These are phyloP conservation scores for Gymnoscopelus braueri DNA, from an alignment of 2,797 vertebrate genomes.

Conservation along the genomic window DNA sequence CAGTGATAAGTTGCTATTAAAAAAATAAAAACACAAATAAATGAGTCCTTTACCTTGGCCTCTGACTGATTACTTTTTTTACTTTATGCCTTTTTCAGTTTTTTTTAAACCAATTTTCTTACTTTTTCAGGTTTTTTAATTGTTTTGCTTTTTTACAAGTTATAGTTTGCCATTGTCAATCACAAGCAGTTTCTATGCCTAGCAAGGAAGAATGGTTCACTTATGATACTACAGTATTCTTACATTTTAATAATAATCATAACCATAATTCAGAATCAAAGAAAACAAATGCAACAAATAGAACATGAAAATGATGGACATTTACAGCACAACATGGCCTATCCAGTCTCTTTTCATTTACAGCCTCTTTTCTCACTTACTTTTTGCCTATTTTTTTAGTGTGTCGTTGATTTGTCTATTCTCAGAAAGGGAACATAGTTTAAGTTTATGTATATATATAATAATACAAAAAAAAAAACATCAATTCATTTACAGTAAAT, in stretches of 20 bases:
- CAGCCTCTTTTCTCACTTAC: conserved; percentile 51
- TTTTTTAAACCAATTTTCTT: conserved; percentile 38
- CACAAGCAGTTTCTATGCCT: conserved; percentile 83
- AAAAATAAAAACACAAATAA: conserved; percentile 82
- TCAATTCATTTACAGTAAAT: conserved; percentile 5
- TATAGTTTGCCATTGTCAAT: conserved; percentile 80
- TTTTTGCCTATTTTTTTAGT: conserved; percentile 29
- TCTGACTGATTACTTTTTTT: conserved; percentile 73
- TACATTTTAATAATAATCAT: conserved; percentile 78
- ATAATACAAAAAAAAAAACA: conserved; percentile 23
- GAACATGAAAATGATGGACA: conserved; percentile 73
- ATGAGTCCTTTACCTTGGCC: conserved; percentile 82
- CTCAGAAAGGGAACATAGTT: conserved; percentile 26
- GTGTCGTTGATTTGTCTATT: conserved; percentile 67
- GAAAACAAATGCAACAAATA: conserved; percentile 69
- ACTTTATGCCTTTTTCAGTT: not conserved
- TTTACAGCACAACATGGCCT: conserved; percentile 74
- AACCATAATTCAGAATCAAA: conserved; percentile 56
- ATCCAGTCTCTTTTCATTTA: conserved; percentile 70
- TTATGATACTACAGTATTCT: conserved; percentile 80
- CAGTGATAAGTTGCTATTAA: conserved; percentile 90
- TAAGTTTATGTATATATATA: not conserved
- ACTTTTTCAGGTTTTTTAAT: conserved; percentile 62
- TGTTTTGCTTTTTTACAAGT: conserved; percentile 65
- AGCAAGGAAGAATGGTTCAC: conserved; percentile 78